A percentile compares a stretch with the other conserved stretches of the same genome.
phyloP scores from a whole-genome alignment of 2,888 invertebrate species.

The Phania funesta region DNA sequence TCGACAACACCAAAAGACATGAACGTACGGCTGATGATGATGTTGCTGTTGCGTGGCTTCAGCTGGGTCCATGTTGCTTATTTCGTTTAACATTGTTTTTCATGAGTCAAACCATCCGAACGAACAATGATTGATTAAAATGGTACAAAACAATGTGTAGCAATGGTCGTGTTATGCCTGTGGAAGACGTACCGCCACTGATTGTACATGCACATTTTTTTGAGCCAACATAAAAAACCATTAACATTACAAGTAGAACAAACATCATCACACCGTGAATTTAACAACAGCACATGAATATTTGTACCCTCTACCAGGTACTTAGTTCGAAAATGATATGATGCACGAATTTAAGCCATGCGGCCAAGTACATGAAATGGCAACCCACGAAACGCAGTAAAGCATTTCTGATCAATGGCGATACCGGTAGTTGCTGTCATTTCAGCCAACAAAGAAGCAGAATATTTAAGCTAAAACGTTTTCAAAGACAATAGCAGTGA shows the following conservation, averaged over 20 bases:
- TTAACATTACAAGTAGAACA: slow-evolving; percentile 57
- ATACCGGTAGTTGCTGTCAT: not conserved
- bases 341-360: not conserved
- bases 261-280: slow-evolving; percentile 42
- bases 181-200: not conserved
- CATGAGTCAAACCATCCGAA: slow-evolving; percentile 40
- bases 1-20: slow-evolving; percentile 53
- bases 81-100: slow-evolving; percentile 35
- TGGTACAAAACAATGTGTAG: slow-evolving; percentile 46
- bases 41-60: not conserved
- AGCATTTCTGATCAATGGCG: slow-evolving; percentile 17
- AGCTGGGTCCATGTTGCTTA: slow-evolving; percentile 21
- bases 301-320: not conserved
- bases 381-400: not conserved
- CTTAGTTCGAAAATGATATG: slow-evolving; percentile 1
- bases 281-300: not conserved
- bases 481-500: not conserved
- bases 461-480: slow-evolving; percentile 17
- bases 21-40: not conserved
- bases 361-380: not conserved
- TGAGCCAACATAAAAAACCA: not conserved
- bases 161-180: slow-evolving; percentile 14
- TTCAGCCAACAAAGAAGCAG: not conserved
- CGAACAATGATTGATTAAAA: slow-evolving; percentile 67
- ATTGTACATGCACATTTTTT: not conserved